These are phyloP conservation scores for human DNA, from an alignment of 2,113 vertebrate genomes.

Conservation along the genomic window GRCh38 chrX:28798501-28799000, in stretches of 20 bases:
- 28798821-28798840: not conserved
- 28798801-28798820: not conserved
- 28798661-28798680: not conserved
- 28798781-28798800: not conserved
- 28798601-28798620: not conserved
- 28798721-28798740: not conserved
- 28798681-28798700: not conserved
- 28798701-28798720: not conserved
- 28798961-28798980: not conserved
- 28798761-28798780: not conserved
- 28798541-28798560: not conserved
- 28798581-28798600: not conserved
- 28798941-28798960: not conserved
- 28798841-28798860: not conserved
- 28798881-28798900: not conserved
- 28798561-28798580: not conserved
- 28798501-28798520: not conserved
- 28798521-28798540: constrained; percentile 5
- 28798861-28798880: not conserved
- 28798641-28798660: not conserved
- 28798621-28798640: not conserved
- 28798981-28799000: not conserved
- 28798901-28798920: not conserved
- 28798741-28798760: not conserved
- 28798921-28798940: not conserved